phyloP scores from a whole-genome alignment of 2,113 vertebrate genomes.

The Calypte anna region DNA sequence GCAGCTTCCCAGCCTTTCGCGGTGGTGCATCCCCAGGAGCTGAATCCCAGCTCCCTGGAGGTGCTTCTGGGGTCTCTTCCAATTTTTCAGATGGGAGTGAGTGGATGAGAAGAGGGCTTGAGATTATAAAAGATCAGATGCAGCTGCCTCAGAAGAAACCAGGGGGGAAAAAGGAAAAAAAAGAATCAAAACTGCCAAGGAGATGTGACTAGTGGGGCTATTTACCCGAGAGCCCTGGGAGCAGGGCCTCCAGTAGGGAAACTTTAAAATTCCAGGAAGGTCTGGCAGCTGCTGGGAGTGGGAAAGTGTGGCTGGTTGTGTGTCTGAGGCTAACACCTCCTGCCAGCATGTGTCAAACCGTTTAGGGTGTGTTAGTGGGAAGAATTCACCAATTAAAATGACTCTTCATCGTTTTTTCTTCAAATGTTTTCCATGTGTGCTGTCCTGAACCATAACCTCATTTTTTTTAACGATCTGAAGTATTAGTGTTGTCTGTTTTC shows the following conservation, averaged over 20 bases:
- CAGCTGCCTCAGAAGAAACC: background rate
- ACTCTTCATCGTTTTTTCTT: background rate
- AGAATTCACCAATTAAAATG: slow-evolving; percentile 5
- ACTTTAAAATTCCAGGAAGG: background rate
- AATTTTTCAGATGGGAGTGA: fast-evolving
- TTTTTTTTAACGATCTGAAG: background rate
- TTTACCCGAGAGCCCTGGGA: background rate
- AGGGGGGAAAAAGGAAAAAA: background rate
- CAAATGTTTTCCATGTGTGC: background rate
- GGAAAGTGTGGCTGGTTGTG: background rate
- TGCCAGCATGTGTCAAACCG: background rate
- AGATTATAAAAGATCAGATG: background rate
- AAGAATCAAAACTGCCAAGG: background rate
- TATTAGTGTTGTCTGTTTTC: background rate
- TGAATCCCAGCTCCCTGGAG: background rate
- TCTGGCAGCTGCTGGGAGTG: background rate
- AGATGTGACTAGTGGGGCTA: background rate
- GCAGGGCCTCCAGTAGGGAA: background rate
- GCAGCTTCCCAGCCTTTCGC: background rate
- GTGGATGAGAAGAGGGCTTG: background rate
- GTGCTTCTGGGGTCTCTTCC: background rate
- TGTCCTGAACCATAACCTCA: background rate
- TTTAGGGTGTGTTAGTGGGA: background rate
- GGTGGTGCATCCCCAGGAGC: background rate
- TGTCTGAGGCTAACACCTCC: background rate